Conservation (phyloP, 2,797 vertebrate species). For the Poecile montanus region DNA sequence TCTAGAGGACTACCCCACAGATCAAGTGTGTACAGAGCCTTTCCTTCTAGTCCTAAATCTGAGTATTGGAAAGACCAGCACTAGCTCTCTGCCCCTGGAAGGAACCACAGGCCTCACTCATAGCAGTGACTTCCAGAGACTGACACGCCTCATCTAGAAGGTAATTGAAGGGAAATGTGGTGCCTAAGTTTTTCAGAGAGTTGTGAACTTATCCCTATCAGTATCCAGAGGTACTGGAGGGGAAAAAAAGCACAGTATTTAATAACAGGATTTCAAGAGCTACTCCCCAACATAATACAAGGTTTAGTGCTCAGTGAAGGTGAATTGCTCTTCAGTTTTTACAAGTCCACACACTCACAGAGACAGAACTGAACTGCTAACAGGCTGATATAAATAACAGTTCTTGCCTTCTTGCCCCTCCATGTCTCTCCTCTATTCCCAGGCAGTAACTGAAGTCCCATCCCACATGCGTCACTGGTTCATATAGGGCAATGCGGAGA, state of each 20-base stretch:
- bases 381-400: not conserved
- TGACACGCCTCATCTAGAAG: not conserved
- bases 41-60: not conserved
- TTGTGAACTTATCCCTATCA: not conserved
- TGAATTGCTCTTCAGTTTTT: constrained; percentile 19
- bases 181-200: not conserved
- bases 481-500: not conserved
- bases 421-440: not conserved
- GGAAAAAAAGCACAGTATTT: not conserved
- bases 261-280: not conserved
- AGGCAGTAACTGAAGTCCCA: not conserved
- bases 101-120: not conserved
- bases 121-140: not conserved
- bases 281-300: not conserved
- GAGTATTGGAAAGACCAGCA: not conserved
- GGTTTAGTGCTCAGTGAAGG: not conserved
- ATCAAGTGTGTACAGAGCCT: not conserved
- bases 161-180: not conserved
- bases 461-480: not conserved
- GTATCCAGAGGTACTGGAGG: rapidly evolving
- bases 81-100: not conserved
- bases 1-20: not conserved
- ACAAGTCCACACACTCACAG: not conserved
- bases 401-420: not conserved
- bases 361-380: not conserved